A percentile compares a stretch with the other conserved stretches of the same genome.
phyloP scores from a whole-genome alignment of 2,113 vertebrate genomes.

The Istiophorus platypterus region DNA sequence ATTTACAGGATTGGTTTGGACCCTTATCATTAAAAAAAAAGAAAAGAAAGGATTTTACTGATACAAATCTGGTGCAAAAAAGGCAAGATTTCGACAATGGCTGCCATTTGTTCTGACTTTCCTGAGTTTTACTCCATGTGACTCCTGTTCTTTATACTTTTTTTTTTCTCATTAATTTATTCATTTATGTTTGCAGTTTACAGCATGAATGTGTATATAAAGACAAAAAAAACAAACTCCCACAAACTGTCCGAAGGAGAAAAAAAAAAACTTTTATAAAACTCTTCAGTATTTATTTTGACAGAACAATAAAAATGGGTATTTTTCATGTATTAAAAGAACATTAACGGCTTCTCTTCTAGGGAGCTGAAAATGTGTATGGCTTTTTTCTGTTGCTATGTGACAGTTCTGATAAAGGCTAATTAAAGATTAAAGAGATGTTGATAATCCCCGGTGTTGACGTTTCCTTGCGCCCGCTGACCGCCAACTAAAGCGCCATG shows the following conservation, averaged over 20 bases:
- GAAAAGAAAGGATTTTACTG: background rate
- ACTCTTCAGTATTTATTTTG: slow-evolving; percentile 83
- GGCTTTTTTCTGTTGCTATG: slow-evolving; percentile 84
- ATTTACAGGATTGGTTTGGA: background rate
- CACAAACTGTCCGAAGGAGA: slow-evolving; percentile 54
- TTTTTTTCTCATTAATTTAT: slow-evolving; percentile 41
- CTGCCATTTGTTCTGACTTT: background rate
- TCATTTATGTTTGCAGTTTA: slow-evolving; percentile 62
- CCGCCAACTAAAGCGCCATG: no score
- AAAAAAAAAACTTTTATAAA: slow-evolving; percentile 74
- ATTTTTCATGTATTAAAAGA: slow-evolving; percentile 81
- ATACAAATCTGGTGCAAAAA: background rate
- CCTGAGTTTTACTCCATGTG: background rate
- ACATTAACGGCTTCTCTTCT: slow-evolving; percentile 75
- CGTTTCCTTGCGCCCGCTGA: no score
- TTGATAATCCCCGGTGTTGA: slow-evolving; percentile 60
- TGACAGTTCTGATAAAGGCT: slow-evolving; percentile 83
- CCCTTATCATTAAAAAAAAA: background rate
- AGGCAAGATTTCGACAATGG: slow-evolving; percentile 14
- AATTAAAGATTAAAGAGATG: slow-evolving; percentile 78
- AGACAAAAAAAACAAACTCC: slow-evolving; percentile 40
- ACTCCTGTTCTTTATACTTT: slow-evolving; percentile 21
- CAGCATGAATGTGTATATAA: slow-evolving; percentile 78
- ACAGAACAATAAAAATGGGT: slow-evolving; percentile 79
- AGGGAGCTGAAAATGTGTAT: slow-evolving; percentile 75